Evolutionary conservation across 1,140 invertebrate genomes (phyloP).

Genomic region (Eumaeus atala): DNA sequence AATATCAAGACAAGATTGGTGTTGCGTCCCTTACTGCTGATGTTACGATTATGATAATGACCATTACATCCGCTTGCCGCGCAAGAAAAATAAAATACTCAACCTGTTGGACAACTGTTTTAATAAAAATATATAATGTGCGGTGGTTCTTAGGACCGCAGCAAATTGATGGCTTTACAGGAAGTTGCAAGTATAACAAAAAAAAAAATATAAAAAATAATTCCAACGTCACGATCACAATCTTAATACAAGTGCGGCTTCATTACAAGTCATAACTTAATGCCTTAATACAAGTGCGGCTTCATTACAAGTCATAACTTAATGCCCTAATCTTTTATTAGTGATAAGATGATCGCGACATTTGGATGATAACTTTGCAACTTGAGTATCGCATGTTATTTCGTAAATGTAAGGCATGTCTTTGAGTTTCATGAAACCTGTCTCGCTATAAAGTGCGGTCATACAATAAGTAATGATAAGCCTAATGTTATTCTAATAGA

Average conservation of each 20-base stretch:
- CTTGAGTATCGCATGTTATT: too few species aligned
- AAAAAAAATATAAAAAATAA: constrained; percentile 32
- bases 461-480: too few species aligned
- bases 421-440: too few species aligned
- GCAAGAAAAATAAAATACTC: background rate
- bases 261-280: too few species aligned
- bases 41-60: background rate
- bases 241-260: constrained; percentile 17
- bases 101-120: too few species aligned
- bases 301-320: background rate
- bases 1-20: background rate
- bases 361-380: too few species aligned
- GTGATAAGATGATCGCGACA: too few species aligned
- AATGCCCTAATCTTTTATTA: too few species aligned
- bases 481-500: too few species aligned
- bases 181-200: constrained; percentile 32
- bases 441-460: too few species aligned
- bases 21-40: background rate
- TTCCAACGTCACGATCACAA: constrained; percentile 30
- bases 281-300: constrained; percentile 1
- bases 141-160: constrained; percentile 27
- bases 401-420: too few species aligned
- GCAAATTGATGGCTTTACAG: constrained; percentile 51
- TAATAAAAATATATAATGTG: background rate
- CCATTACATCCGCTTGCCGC: background rate